These are phyloP conservation scores for Gallinago nigripennis DNA, from an alignment of 2,797 vertebrate genomes.

Conservation along the genomic window DNA sequence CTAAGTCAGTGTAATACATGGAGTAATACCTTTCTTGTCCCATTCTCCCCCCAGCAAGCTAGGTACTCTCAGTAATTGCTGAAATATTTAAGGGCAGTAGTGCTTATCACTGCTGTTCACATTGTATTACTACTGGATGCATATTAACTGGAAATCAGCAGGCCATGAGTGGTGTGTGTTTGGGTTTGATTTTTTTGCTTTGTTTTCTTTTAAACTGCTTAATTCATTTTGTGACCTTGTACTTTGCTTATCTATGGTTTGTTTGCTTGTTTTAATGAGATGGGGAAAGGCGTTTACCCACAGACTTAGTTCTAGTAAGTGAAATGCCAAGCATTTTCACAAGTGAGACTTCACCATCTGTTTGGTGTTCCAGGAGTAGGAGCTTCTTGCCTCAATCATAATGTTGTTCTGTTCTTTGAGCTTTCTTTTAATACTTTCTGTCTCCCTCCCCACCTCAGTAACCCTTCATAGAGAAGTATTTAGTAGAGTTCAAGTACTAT, in stretches of 20 bases:
- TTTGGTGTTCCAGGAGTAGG: neutral
- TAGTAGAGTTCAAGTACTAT: neutral
- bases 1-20: neutral
- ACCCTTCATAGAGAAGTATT: neutral
- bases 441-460: neutral
- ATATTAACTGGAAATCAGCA: neutral
- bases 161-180: neutral
- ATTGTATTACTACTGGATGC: neutral
- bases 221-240: neutral
- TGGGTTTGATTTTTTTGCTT: neutral
- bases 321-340: neutral
- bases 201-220: neutral
- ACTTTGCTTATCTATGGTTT: neutral
- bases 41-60: neutral
- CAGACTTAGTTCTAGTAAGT: neutral
- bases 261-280: neutral
- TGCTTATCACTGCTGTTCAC: neutral
- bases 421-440: neutral
- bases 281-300: neutral
- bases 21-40: neutral
- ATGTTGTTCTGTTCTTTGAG: neutral
- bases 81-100: neutral
- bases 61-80: neutral
- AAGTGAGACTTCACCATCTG: neutral
- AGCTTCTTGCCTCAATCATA: neutral